These are phyloP conservation scores for Actinopyga echinites DNA, from an alignment of 53 echinoderm and acorn worm species.

Conservation along the genomic window DNA sequence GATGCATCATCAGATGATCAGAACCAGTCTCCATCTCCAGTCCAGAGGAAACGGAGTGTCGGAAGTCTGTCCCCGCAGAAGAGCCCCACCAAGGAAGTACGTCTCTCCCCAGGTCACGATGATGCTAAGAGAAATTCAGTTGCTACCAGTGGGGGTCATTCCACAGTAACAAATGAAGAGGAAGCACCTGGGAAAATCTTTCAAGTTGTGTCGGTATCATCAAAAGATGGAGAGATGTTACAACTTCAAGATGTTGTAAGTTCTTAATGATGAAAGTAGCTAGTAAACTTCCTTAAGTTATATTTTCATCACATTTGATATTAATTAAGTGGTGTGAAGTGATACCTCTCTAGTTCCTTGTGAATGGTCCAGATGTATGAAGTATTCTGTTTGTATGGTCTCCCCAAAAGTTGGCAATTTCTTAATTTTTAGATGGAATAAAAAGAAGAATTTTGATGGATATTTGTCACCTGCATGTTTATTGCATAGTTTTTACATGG, in stretches of 20 bases:
- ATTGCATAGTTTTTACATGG: too few relatives aligned
- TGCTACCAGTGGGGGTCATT: conserved; percentile 33
- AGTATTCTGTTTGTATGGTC: too few relatives aligned
- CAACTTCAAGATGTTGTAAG: conserved; percentile 78
- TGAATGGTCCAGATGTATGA: too few relatives aligned
- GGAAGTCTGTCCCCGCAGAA: conserved; percentile 73
- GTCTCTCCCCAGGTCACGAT: conserved; percentile 53
- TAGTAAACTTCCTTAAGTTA: too few relatives aligned
- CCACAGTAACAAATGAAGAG: conserved; percentile 59
- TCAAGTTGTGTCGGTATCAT: conserved; percentile 85
- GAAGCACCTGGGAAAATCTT: conserved; percentile 62
- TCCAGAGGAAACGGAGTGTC: conserved; percentile 39
- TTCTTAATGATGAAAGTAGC: too few relatives aligned
- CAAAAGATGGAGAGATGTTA: conserved; percentile 89
- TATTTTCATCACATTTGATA: too few relatives aligned
- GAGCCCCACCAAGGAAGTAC: conserved; percentile 65
- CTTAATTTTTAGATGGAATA: too few relatives aligned
- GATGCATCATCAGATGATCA: conserved; percentile 42
- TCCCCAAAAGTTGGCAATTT: too few relatives aligned
- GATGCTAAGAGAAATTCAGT: conserved; percentile 22
- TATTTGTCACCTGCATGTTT: too few relatives aligned
- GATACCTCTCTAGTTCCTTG: too few relatives aligned
- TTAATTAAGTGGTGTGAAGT: too few relatives aligned
- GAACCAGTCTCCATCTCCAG: conserved; percentile 21
- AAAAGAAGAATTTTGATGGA: too few relatives aligned